A percentile compares a stretch with the other conserved stretches of the same genome.
Conservation (phyloP, 2,888 invertebrate genomes). For the Caenorhabditis sp. region DNA sequence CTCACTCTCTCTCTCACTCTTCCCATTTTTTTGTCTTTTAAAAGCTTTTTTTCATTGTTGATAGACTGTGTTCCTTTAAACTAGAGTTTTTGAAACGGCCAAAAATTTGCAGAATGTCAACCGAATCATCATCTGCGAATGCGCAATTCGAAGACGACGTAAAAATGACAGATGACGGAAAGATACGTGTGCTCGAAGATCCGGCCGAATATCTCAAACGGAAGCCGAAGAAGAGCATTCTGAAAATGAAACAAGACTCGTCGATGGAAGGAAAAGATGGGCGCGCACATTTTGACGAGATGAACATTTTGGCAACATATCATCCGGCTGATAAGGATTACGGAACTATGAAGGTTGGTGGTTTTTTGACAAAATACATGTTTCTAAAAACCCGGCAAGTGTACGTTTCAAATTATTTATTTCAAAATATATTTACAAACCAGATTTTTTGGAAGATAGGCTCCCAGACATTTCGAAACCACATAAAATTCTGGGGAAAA, state of each 20-base stretch:
- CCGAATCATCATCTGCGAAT: background rate
- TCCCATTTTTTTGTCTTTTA: no score
- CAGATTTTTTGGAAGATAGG: no score
- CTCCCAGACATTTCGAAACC: no score
- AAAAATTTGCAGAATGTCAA: background rate
- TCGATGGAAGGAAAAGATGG: slow-evolving; percentile 59
- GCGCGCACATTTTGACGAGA: slow-evolving; percentile 80
- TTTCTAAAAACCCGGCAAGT: no score
- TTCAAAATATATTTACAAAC: no score
- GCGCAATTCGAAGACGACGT: slow-evolving; percentile 20
- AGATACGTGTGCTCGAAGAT: slow-evolving; percentile 47
- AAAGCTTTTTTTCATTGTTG: no score
- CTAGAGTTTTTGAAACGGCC: no score
- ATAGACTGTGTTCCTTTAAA: no score
- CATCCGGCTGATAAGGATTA: slow-evolving; percentile 98
- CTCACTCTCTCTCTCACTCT: no score
- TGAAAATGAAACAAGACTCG: slow-evolving; percentile 64
- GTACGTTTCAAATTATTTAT: no score
- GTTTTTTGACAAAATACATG: no score
- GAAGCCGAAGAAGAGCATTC: slow-evolving; percentile 69
- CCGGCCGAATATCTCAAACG: slow-evolving; percentile 67
- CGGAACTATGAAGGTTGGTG: slow-evolving; percentile 88
- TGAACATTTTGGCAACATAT: slow-evolving; percentile 96
- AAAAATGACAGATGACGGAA: slow-evolving; percentile 42
- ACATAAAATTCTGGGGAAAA: no score